Base-by-base conservation (phyloP, 2,113 vertebrate species). In the Tinamus guttatus region DNA sequence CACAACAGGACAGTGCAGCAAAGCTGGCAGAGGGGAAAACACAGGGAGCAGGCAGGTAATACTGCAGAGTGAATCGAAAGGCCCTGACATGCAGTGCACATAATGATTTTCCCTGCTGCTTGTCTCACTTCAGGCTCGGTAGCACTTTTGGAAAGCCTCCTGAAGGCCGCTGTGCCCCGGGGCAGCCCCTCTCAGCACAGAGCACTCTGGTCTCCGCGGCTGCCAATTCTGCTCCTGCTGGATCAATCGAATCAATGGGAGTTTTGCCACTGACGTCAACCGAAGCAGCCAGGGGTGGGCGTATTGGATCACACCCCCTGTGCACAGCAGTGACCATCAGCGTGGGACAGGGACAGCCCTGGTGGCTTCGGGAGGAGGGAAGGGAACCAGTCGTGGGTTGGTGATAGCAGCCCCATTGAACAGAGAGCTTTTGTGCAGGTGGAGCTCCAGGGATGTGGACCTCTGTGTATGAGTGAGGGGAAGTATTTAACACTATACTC, bases 171-270 rank as follows among this genome's bases (percentile, higher is more conserved):
- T 74, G 59, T 16, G 59, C 30, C 71, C 81, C 34, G 63, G 80
- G 89, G 67, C 45, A 7, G 1, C 40, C 40, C 79, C 62, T 81
- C 54, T 89, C 4, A 1, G 1, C 14, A 21, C 6, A 65, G 74
- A 83, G 60, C 41, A 3, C 83, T 77, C 30, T 47, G 32, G 32
- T 24, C 34, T 41, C 56, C 34, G 28, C 6, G 54, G 34, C 65
- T 91, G 45, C 74, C 87, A 6, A 69, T 89, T 34, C 54, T 90
- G 83, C 68, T 83, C 47, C 51, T 58, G 2, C 84, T 64, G 85
- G 62, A 90, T 97, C 96, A 43, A 40, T 95, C 79, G 82, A 64
- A 90, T 97, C 96, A 43, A 40, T 95, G 82, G 82, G 59, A 83
- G 17, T 4, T 77, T 70, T 36, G 36, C 71, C 75, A 16, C 58